These are phyloP conservation scores for Cepaea hortensis DNA, from an alignment of 2,888 invertebrate species.

Conservation along the genomic window DNA sequence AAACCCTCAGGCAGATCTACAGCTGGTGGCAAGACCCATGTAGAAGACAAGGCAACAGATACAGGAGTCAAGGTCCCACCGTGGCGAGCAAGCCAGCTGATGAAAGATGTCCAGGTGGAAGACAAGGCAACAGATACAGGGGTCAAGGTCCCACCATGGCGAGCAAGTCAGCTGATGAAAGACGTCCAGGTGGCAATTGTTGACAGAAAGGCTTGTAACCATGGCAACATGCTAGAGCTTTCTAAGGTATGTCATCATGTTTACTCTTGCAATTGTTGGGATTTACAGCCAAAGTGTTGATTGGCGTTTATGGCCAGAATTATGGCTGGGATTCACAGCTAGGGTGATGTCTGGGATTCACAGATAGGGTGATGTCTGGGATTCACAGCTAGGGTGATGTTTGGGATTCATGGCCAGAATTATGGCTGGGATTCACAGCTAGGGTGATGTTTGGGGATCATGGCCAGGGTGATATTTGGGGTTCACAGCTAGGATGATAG, in stretches of 20 bases:
- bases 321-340: too few species aligned
- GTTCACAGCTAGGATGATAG: too few species aligned
- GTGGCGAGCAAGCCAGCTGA: constrained; percentile 60
- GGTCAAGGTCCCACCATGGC: constrained; percentile 56
- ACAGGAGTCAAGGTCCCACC: constrained; percentile 45
- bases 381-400: too few species aligned
- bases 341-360: too few species aligned
- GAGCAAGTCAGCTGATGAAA: constrained; percentile 56
- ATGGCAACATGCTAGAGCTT: neutral
- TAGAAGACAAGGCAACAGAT: constrained; percentile 12
- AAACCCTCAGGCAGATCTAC: constrained; percentile 27
- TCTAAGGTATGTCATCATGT: constrained; percentile 31
- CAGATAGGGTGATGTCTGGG: too few species aligned
- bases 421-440: too few species aligned
- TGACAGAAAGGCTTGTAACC: constrained; percentile 53
- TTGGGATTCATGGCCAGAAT: too few species aligned
- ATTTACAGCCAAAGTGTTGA: too few species aligned
- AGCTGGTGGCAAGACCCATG: constrained; percentile 22
- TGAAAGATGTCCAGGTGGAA: constrained; percentile 34
- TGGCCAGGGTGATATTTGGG: too few species aligned
- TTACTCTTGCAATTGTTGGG: neutral
- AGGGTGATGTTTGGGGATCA: too few species aligned
- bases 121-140: constrained; percentile 25
- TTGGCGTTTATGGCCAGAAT: too few species aligned
- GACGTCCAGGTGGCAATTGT: constrained; percentile 68